These are phyloP conservation scores for Caenorhabditis elegans DNA, from an alignment of 1,140 invertebrate species.

Conservation along the genomic window WBcel235 BX284604.4:10896001-10896500, in stretches of 20 bases:
- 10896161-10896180: background rate
- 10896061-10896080: background rate
- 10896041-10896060: background rate
- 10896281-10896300: background rate
- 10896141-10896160: background rate
- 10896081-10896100: background rate
- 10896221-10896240: too few relatives aligned
- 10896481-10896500: background rate
- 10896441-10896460: background rate
- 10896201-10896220: background rate
- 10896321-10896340: too few relatives aligned
- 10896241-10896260: too few relatives aligned
- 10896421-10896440: background rate
- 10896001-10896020: background rate
- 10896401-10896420: background rate
- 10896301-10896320: background rate
- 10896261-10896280: background rate
- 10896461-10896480: slow-evolving; percentile 3
- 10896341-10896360: background rate
- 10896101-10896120: background rate
- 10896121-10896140: background rate
- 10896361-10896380: too few relatives aligned
- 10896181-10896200: background rate
- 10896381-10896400: background rate
- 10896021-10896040: too few relatives aligned